Evolutionary conservation across 2,797 vertebrate species (phyloP), one percentile per base, ranked within the genome.

Genomic region (Okamejei kenojei): DNA sequence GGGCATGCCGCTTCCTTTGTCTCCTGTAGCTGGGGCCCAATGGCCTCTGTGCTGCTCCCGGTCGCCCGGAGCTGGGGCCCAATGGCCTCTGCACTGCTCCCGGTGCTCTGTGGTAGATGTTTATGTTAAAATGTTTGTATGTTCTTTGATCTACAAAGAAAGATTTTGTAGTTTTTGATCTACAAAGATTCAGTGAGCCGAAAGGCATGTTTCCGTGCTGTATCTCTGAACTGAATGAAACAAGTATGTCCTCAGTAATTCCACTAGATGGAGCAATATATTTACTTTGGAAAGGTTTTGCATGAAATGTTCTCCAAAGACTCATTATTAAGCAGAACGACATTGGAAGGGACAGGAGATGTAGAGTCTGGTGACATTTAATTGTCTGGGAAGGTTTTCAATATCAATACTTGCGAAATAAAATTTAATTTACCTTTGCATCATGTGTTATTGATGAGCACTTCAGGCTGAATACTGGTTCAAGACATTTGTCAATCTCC

Each of bases 251-350:
- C 19, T 32, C 17, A 21, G n/a, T n/a, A 35, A 23, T 88, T 88
- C 84, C 84, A 88, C 84, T 68, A 88, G 84, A 88, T 88, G 84
- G 84, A 4, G 63, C n/a, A 88, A 61, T 68, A 35, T 68, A 88
- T 32, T 68, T 65, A 88, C 84, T 68, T 88, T 88, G 17, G n/a
- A 88, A 65, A 88, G 63, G 15, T 21, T 86, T 7, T 65, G 65
- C 17, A 0, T 88, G n/a, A 68, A 68, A 68, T 68, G 7, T n/a
- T 84, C 84, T 65, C 7, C 29, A n/a, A 86, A 17, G 81, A 63
- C 29, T 29, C 63, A 65, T 88, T 88, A 9, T 68, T 15, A 65
- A 2, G 63, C 17, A 35, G 1, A 8, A 9, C 32, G 35, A 35
- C 84, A 88, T 88, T 88, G 61, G 15, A 88, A 68, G 17, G 65